Evolutionary conservation across 2,888 invertebrate genomes (phyloP).

Genomic region (Tenthredo notha): DNA sequence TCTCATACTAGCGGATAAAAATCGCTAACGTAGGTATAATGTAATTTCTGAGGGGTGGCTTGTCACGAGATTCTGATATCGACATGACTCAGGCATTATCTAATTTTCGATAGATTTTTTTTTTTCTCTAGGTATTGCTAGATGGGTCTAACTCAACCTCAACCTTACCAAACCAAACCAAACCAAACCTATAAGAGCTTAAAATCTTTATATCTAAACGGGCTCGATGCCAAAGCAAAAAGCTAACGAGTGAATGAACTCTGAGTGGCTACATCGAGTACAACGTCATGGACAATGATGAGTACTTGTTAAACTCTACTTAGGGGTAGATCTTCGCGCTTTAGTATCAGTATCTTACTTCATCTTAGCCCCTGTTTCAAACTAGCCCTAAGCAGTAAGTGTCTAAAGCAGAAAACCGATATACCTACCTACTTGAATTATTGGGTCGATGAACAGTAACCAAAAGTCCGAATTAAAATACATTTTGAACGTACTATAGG

Average conservation of each 20-base stretch:
- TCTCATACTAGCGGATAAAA: neutral
- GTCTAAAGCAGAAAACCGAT: neutral
- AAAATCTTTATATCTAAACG: neutral
- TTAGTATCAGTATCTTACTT: neutral
- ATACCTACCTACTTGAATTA: neutral
- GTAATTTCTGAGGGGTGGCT: neutral
- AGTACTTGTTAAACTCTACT: neutral
- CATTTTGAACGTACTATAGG: neutral
- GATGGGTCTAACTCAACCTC: neutral
- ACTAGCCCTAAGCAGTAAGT: too few species aligned
- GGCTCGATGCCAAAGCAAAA: constrained; percentile 41
- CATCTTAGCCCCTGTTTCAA: neutral
- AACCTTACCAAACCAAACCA: constrained; percentile 16
- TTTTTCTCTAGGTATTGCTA: neutral
- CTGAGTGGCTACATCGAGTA: constrained; percentile 5
- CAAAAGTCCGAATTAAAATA: neutral
- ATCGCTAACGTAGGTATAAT: neutral
- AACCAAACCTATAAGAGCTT: neutral
- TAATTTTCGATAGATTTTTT: neutral
- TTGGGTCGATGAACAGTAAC: neutral
- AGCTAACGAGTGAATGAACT: neutral
- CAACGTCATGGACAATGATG: neutral
- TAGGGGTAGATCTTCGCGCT: neutral
- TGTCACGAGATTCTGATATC: neutral
- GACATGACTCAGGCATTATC: neutral